A percentile compares a stretch with the other conserved stretches of the same genome.
phyloP scores from a whole-genome alignment of 1,140 invertebrate genomes.

The Papilio machaon region DNA sequence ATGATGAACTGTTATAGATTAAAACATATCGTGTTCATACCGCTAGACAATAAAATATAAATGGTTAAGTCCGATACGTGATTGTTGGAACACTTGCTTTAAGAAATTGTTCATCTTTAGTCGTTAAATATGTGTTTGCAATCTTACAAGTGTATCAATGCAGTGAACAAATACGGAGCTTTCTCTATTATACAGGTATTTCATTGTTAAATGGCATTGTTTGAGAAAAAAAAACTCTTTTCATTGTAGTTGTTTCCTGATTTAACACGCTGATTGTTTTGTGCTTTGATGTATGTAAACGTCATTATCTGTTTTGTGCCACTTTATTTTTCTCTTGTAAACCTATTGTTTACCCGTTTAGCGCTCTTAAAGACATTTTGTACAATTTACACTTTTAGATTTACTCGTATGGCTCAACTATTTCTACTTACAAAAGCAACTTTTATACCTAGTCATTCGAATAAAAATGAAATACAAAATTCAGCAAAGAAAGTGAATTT shows the following conservation, averaged over 20 bases:
- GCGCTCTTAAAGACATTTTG: background rate
- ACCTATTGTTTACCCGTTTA: slow-evolving; percentile 5
- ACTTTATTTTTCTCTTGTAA: slow-evolving; percentile 4
- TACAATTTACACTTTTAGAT: background rate
- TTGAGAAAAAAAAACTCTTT: slow-evolving; percentile 17
- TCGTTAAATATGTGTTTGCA: slow-evolving; percentile 32
- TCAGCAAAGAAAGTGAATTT: background rate
- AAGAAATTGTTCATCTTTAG: background rate
- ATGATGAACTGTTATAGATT: slow-evolving; percentile 15
- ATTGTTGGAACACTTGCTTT: background rate
- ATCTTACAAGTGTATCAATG: slow-evolving; percentile 7
- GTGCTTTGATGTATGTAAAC: slow-evolving; percentile 12
- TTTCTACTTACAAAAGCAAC: background rate
- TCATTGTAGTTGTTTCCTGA: slow-evolving; percentile 9
- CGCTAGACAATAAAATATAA: slow-evolving; percentile 44
- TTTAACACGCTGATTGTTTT: slow-evolving; percentile 23
- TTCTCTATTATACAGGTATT: slow-evolving; percentile 29
- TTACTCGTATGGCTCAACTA: background rate
- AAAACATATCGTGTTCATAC: slow-evolving; percentile 31
- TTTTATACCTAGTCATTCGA: background rate
- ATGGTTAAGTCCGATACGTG: slow-evolving; percentile 11
- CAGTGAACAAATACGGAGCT: slow-evolving; percentile 21
- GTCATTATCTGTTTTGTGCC: slow-evolving; percentile 9
- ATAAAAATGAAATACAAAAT: no score
- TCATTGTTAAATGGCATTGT: slow-evolving; percentile 28